Evolutionary conservation across 1,140 invertebrate genomes (phyloP).

Genomic region (Anastrepha obliqua): DNA sequence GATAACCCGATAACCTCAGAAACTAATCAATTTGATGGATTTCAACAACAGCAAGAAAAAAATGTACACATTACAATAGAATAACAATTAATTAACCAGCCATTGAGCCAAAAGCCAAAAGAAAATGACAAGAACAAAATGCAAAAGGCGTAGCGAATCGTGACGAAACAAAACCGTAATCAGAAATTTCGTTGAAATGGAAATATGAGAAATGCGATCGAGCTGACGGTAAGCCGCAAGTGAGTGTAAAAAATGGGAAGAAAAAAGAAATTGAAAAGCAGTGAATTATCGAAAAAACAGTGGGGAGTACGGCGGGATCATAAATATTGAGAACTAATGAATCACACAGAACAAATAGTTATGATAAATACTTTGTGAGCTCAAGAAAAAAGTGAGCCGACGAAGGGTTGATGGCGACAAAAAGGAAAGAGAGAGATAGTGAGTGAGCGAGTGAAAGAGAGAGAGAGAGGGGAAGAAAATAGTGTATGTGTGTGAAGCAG

Average conservation of each 20-base stretch:
- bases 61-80: conserved; percentile 43
- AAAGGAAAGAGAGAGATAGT: background rate
- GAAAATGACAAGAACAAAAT: conserved; percentile 30
- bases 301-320: background rate
- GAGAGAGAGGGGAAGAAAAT: background rate
- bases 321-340: conserved; percentile 48
- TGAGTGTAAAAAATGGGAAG: background rate
- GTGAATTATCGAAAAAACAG: conserved; percentile 39
- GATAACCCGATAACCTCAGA: conserved; percentile 34
- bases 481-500: background rate
- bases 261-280: conserved; percentile 36
- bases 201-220: conserved; percentile 49
- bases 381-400: background rate
- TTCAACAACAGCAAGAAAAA: conserved; percentile 15
- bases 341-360: conserved; percentile 50
- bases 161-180: conserved; percentile 15
- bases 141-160: conserved; percentile 47
- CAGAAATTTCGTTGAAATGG: conserved; percentile 19
- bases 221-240: background rate
- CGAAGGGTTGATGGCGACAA: background rate
- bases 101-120: conserved; percentile 39
- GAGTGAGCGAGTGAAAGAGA: background rate
- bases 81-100: conserved; percentile 49
- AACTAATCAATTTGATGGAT: conserved; percentile 52
- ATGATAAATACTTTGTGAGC: conserved; percentile 11